Conservation (phyloP, 2,888 invertebrate species). For the Atherix ibis region DNA sequence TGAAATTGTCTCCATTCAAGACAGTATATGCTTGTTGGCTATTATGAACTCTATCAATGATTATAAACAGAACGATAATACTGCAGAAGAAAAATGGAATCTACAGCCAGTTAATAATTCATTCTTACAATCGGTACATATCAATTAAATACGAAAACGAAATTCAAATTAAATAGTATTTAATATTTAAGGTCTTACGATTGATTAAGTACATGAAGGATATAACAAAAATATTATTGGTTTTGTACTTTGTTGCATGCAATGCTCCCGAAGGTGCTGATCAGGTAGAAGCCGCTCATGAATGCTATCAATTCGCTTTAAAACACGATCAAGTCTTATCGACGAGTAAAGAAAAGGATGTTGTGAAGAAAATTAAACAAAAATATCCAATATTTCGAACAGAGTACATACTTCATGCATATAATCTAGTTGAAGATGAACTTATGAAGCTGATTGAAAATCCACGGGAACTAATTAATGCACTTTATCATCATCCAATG, state of each 20-base stretch:
- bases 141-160: neutral
- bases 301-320: slow-evolving; percentile 28
- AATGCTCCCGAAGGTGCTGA: slow-evolving; percentile 31
- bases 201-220: slow-evolving; percentile 23
- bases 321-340: slow-evolving; percentile 18
- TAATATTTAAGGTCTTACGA: slow-evolving; percentile 20
- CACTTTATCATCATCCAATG: slow-evolving; percentile 26
- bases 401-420: slow-evolving; percentile 27
- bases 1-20: slow-evolving; percentile 23
- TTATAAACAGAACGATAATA: slow-evolving; percentile 22
- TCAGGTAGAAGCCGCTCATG: slow-evolving; percentile 30
- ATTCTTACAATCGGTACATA: slow-evolving; percentile 27
- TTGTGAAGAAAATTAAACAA: slow-evolving; percentile 25
- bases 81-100: slow-evolving; percentile 22
- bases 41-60: slow-evolving; percentile 30
- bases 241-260: slow-evolving; percentile 28
- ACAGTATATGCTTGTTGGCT: slow-evolving; percentile 29
- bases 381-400: slow-evolving; percentile 31
- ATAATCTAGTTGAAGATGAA: slow-evolving; percentile 27
- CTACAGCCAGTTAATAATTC: slow-evolving; percentile 31
- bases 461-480: slow-evolving; percentile 25
- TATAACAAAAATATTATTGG: slow-evolving; percentile 23
- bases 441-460: slow-evolving; percentile 25
- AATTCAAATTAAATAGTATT: neutral
- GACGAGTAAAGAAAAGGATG: slow-evolving; percentile 15